These are phyloP conservation scores for Megaceryle maxima DNA, from an alignment of 2,113 vertebrate genomes.

Conservation along the genomic window DNA sequence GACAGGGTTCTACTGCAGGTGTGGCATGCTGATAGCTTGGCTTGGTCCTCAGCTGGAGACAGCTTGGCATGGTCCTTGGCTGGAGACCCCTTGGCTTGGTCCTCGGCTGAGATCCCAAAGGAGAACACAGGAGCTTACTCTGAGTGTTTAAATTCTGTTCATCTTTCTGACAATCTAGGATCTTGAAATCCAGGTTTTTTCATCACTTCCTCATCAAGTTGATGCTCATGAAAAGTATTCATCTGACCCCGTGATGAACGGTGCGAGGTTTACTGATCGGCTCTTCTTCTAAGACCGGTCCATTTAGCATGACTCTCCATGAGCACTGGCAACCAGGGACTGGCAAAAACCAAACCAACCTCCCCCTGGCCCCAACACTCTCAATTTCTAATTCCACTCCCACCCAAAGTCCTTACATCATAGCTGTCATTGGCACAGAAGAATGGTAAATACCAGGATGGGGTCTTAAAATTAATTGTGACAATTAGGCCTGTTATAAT, in stretches of 20 bases:
- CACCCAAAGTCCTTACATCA: neutral
- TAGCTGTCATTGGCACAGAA: neutral
- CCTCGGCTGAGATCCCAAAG: no score
- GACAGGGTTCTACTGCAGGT: neutral
- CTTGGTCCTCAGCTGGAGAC: neutral
- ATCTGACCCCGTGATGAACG: neutral
- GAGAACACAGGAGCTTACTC: neutral
- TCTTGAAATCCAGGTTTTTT: neutral
- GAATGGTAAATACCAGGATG: neutral
- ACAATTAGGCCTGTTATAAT: neutral
- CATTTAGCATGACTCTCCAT: neutral
- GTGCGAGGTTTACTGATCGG: neutral
- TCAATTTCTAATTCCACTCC: neutral
- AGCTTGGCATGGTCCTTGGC: no score
- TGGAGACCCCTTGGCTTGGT: no score
- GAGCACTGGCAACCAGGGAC: neutral
- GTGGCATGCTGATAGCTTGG: neutral
- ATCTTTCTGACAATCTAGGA: neutral
- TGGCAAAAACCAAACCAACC: neutral
- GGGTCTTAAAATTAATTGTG: neutral
- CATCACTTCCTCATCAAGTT: neutral
- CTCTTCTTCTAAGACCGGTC: neutral
- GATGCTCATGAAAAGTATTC: neutral
- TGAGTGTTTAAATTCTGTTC: rapidly evolving
- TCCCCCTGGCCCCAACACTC: neutral